Evolutionary conservation across 2,797 vertebrate species (phyloP).

Genomic region (Onychomys arenicola): DNA sequence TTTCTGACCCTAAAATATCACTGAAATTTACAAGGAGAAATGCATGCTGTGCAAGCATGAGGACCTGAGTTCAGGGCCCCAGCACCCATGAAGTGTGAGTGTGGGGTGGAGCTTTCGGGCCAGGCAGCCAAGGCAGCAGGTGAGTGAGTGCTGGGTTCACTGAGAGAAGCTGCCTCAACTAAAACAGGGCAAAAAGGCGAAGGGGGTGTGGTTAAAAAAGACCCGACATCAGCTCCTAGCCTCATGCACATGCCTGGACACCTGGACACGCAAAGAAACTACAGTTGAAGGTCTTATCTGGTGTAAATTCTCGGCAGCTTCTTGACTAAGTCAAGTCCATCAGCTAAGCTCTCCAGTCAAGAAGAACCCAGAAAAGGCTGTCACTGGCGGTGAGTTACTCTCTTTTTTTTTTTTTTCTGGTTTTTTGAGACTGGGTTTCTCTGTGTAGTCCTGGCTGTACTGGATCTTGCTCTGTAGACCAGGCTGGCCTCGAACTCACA

Average conservation of each 20-base stretch:
- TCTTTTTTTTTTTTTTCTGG: not conserved
- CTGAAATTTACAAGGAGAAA: not conserved
- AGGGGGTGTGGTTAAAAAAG: too few relatives aligned
- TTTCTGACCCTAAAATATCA: not conserved
- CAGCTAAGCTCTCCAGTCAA: constrained; percentile 21
- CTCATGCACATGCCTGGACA: not conserved
- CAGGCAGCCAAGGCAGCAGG: not conserved
- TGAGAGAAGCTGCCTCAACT: not conserved
- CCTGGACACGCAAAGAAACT: not conserved
- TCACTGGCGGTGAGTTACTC: not conserved
- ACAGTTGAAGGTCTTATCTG: not conserved
- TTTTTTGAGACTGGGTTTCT: too few relatives aligned
- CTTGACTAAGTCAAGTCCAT: constrained; percentile 29
- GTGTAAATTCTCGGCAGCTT: constrained; percentile 4
- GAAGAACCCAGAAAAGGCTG: not conserved
- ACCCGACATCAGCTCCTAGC: not conserved
- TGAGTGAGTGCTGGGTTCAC: not conserved
- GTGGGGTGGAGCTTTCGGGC: not conserved
- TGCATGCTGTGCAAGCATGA: not conserved
- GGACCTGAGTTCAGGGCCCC: not conserved
- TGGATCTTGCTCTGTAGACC: too few relatives aligned
- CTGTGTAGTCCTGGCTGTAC: too few relatives aligned
- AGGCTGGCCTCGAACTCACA: too few relatives aligned
- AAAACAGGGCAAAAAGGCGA: not conserved
- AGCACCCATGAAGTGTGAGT: not conserved